Evolutionary conservation across 2,797 vertebrate species (phyloP).

Genomic region (Tauraco hartlaubi): DNA sequence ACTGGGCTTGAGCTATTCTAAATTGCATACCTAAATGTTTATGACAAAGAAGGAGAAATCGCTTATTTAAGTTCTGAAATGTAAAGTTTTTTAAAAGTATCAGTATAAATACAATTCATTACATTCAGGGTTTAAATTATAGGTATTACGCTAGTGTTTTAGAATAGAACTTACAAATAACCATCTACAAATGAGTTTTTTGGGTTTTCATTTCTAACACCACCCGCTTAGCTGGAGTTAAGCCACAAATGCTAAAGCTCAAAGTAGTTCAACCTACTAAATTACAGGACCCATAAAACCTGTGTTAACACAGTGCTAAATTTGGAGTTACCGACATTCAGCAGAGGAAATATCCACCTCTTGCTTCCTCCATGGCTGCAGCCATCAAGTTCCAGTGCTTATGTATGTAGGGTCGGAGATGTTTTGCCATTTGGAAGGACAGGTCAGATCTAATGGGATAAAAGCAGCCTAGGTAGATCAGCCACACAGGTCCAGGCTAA

Average conservation of each 20-base stretch:
- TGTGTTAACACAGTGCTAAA: background rate
- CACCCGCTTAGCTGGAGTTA: background rate
- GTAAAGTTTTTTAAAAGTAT: background rate
- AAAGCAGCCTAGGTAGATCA: background rate
- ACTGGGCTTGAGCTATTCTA: background rate
- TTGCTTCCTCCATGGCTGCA: background rate
- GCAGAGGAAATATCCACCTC: background rate
- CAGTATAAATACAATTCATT: background rate
- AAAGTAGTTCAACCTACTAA: background rate
- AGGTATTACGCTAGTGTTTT: background rate
- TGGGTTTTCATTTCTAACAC: background rate
- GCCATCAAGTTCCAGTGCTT: background rate
- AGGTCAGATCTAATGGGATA: background rate
- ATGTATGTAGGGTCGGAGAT: rapidly evolving
- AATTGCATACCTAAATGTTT: background rate
- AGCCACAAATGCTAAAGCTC: background rate
- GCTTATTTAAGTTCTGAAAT: background rate
- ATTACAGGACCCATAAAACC: background rate
- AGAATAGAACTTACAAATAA: background rate
- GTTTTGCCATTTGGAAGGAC: background rate
- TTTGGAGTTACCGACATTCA: background rate
- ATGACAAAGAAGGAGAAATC: background rate
- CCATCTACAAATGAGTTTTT: background rate
- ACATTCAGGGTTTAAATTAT: background rate
- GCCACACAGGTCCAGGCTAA: background rate